These are phyloP conservation scores for Drosophila picticornis DNA, from an alignment of 2,888 invertebrate genomes.

Conservation along the genomic window DNA sequence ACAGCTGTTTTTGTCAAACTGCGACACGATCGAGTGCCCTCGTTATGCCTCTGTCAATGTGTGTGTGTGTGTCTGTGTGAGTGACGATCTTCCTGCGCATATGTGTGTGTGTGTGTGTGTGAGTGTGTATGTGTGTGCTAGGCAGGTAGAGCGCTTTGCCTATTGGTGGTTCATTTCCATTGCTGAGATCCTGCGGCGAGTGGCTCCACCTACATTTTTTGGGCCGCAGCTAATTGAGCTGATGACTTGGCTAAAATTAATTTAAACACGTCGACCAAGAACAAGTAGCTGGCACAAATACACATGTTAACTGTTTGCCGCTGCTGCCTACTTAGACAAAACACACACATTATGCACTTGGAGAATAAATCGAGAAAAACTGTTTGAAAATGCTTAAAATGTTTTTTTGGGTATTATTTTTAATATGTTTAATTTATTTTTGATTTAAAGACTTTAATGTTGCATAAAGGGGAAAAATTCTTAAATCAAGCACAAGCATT, in stretches of 20 bases:
- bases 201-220: constrained; percentile 64
- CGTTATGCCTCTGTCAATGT: constrained; percentile 67
- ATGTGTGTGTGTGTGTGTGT: constrained; percentile 11
- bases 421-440: not conserved
- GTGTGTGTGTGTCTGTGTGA: constrained; percentile 18
- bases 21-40: constrained; percentile 78
- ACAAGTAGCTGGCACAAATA: constrained; percentile 57
- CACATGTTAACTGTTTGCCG: constrained; percentile 55
- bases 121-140: constrained; percentile 32
- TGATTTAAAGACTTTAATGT: not conserved
- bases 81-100: constrained; percentile 20
- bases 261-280: constrained; percentile 24
- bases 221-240: constrained; percentile 54
- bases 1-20: constrained; percentile 75
- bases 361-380: not conserved
- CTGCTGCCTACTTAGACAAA: constrained; percentile 31
- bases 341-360: constrained; percentile 14
- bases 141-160: constrained; percentile 65
- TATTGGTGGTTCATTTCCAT: constrained; percentile 56
- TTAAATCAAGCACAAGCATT: not conserved
- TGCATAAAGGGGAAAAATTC: not conserved
- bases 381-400: not conserved
- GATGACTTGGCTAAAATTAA: constrained; percentile 63
- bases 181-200: constrained; percentile 54
- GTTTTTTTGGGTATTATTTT: accelerated